Evolutionary conservation across 2,797 vertebrate species (phyloP).

Genomic region (Thaleichthys pacificus): DNA sequence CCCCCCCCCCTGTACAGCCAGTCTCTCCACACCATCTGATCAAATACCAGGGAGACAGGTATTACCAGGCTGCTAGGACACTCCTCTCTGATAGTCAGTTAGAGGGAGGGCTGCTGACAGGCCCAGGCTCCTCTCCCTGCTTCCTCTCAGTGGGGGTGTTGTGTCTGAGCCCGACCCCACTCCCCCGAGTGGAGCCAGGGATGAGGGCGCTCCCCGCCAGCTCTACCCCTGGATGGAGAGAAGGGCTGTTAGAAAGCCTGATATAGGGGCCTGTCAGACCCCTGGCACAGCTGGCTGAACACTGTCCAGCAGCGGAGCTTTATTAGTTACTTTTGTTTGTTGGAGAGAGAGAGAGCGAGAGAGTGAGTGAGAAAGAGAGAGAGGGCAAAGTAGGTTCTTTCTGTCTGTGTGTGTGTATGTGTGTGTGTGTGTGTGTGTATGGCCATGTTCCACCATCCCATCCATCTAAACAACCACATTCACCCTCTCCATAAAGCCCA

Average conservation of each 20-base stretch:
- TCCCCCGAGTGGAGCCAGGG: background rate
- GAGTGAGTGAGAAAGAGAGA: conserved; percentile 65
- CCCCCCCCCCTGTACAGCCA: conserved; percentile 6
- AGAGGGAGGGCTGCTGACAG: conserved; percentile 54
- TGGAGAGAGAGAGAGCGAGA: conserved; percentile 48
- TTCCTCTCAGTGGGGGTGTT: conserved; percentile 39
- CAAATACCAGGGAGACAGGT: conserved; percentile 35
- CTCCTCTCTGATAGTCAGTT: conserved; percentile 65
- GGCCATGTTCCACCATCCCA: conserved; percentile 68
- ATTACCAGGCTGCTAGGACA: conserved; percentile 56
- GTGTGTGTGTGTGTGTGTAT: conserved; percentile 57
- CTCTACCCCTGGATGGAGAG: conserved; percentile 55
- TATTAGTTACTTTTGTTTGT: conserved; percentile 75
- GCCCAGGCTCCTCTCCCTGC: conserved; percentile 52
- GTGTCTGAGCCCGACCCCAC: conserved; percentile 27
- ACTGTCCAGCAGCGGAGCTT: conserved; percentile 67
- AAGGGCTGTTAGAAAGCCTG: conserved; percentile 47
- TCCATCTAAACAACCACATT: conserved; percentile 68
- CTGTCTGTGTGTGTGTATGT: conserved; percentile 60
- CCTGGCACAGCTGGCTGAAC: conserved; percentile 54
- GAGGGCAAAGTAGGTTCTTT: conserved; percentile 53
- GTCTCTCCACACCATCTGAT: conserved; percentile 57
- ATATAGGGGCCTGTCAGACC: conserved; percentile 50
- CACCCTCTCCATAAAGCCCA: conserved; percentile 63
- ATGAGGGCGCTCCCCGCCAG: conserved; percentile 17